phyloP scores from a whole-genome alignment of 2,888 invertebrate species.

The Dione juno region DNA sequence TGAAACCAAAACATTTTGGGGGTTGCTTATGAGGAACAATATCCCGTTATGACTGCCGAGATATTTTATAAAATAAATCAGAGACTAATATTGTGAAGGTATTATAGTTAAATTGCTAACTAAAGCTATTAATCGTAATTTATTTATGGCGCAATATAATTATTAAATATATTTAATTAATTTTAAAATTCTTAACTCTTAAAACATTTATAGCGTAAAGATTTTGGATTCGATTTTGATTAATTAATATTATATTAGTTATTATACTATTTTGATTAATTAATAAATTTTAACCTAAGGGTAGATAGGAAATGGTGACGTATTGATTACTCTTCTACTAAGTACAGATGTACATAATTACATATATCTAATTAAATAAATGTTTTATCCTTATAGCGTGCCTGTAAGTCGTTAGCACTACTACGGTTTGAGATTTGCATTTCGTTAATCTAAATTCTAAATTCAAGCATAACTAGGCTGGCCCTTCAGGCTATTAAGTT shows the following conservation, averaged over 20 bases:
- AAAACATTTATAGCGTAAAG: too few species aligned
- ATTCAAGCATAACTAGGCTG: background rate
- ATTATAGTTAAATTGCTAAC: conserved; percentile 7
- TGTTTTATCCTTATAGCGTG: conserved; percentile 45
- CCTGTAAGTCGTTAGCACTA: conserved; percentile 44
- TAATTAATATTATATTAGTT: too few species aligned
- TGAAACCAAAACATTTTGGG: conserved; percentile 71
- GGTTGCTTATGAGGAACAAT: conserved; percentile 50
- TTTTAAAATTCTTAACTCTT: too few species aligned
- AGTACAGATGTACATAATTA: conserved; percentile 33
- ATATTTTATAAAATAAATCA: conserved; percentile 43
- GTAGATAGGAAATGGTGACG: conserved; percentile 50
- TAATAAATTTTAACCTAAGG: conserved; percentile 40
- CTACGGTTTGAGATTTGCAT: conserved; percentile 47
- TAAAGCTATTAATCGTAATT: background rate
- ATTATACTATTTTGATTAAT: too few species aligned
- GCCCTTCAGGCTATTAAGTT: background rate
- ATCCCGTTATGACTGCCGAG: conserved; percentile 40
- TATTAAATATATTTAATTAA: background rate
- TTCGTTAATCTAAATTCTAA: conserved; percentile 41
- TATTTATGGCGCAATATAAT: background rate
- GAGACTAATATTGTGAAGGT: conserved; percentile 27
- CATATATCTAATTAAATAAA: conserved; percentile 51
- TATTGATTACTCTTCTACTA: conserved; percentile 53
- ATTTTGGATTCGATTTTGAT: too few species aligned